phyloP scores from a whole-genome alignment of 2,113 vertebrate species.

The Heteronetta atricapilla region DNA sequence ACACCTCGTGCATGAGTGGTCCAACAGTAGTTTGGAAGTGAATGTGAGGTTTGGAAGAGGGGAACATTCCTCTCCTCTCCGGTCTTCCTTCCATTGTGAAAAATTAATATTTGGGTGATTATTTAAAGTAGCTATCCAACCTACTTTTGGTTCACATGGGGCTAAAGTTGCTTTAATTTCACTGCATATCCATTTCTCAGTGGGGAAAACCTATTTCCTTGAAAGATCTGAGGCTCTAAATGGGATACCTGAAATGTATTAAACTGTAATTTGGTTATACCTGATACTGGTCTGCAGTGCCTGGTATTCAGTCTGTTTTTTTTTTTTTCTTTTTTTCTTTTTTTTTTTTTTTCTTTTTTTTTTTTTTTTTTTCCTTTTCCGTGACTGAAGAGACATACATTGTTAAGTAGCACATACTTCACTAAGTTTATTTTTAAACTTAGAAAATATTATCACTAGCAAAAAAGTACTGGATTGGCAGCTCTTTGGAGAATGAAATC shows the following conservation, averaged over 20 bases:
- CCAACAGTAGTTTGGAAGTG: background rate
- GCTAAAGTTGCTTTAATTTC: constrained; percentile 45
- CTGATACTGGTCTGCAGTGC: background rate
- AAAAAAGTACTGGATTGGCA: constrained; percentile 52
- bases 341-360: background rate
- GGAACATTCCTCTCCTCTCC: background rate
- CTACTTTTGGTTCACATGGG: constrained; percentile 57
- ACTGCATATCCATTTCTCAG: constrained; percentile 47
- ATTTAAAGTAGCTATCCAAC: constrained; percentile 67
- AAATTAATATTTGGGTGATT: constrained; percentile 52
- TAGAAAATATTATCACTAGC: constrained; percentile 49
- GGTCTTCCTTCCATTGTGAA: constrained; percentile 2
- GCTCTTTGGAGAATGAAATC: constrained; percentile 41
- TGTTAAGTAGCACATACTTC: constrained; percentile 57
- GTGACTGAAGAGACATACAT: background rate
- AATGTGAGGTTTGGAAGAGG: background rate
- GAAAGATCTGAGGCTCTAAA: constrained; percentile 49
- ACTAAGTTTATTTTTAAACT: constrained; percentile 55
- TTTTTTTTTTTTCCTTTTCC: background rate
- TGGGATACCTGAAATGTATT: constrained; percentile 46
- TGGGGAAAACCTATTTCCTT: constrained; percentile 59
- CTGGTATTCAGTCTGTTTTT: background rate
- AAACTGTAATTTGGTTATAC: constrained; percentile 33
- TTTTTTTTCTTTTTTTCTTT: background rate
- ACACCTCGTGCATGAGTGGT: background rate